Conservation (phyloP, 2,797 vertebrate species). For the Pantherophis alleghaniensis region DNA sequence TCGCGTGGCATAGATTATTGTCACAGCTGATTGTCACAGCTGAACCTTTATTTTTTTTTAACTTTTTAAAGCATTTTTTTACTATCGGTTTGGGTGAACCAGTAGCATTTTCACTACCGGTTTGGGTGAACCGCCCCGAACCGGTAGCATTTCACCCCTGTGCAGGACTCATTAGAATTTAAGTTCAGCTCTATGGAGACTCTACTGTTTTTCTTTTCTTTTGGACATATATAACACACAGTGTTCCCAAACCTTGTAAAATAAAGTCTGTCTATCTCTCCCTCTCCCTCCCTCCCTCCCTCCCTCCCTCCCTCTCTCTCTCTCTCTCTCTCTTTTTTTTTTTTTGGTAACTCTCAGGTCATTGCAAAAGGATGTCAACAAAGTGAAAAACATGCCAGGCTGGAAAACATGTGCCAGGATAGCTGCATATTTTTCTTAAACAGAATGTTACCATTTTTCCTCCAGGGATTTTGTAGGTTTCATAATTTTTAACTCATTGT, state of each 20-base stretch:
- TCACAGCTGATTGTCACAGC: too few relatives aligned
- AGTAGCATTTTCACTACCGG: too few relatives aligned
- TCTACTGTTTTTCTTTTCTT: neutral
- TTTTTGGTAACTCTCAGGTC: neutral
- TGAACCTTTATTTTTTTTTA: too few relatives aligned
- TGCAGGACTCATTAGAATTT: neutral
- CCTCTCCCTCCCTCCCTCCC: too few relatives aligned
- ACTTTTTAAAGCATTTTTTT: too few relatives aligned
- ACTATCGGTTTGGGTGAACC: too few relatives aligned
- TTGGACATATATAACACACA: neutral
- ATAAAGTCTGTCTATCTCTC: neutral
- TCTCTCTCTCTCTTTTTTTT: neutral
- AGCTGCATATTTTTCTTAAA: neutral
- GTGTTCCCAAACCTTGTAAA: neutral
- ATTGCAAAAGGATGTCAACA: neutral
- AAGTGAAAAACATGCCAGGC: conserved; percentile 8
- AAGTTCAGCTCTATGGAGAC: neutral
- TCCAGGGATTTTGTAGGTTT: neutral
- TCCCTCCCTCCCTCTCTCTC: too few relatives aligned
- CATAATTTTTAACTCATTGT: neutral
- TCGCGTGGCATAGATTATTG: too few relatives aligned
- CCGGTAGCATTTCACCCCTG: too few relatives aligned
- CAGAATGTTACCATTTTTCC: neutral
- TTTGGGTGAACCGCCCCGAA: too few relatives aligned
- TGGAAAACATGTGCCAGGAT: neutral